Percentiles rank a stretch among this genome's conserved stretches.
Conservation (phyloP, 2,113 vertebrate species). For the Mormoops blainvillei region DNA sequence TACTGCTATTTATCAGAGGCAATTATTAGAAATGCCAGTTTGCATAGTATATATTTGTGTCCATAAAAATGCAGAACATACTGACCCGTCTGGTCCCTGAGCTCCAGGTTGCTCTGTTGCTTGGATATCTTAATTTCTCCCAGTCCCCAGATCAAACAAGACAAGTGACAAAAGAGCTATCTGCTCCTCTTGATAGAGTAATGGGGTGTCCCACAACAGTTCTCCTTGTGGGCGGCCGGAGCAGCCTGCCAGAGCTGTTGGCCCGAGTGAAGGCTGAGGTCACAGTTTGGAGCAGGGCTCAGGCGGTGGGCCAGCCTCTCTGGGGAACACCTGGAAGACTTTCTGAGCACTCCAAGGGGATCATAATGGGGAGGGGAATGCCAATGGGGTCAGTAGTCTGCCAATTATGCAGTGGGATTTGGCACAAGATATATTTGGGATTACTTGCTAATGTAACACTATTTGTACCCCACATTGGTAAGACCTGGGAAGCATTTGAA, state of each 20-base stretch:
- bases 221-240: background rate
- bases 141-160: constrained; percentile 10
- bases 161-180: constrained; percentile 44
- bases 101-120: constrained; percentile 22
- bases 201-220: constrained; percentile 10
- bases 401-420: background rate
- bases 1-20: constrained; percentile 29
- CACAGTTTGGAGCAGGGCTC: background rate
- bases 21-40: constrained; percentile 30
- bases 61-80: background rate
- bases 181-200: constrained; percentile 15
- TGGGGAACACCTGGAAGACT: background rate
- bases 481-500: background rate
- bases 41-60: background rate
- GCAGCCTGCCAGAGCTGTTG: constrained; percentile 2
- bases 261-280: background rate
- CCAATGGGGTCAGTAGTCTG: background rate
- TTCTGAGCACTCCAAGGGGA: background rate
- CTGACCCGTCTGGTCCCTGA: constrained; percentile 40
- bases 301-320: background rate
- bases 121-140: constrained; percentile 37
- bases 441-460: background rate
- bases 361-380: background rate
- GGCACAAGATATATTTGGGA: background rate
- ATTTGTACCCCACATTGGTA: background rate